Evolutionary conservation across 53 echinoderm and acorn worm genomes (phyloP).

Genomic region (Apostichopus leukothele): DNA sequence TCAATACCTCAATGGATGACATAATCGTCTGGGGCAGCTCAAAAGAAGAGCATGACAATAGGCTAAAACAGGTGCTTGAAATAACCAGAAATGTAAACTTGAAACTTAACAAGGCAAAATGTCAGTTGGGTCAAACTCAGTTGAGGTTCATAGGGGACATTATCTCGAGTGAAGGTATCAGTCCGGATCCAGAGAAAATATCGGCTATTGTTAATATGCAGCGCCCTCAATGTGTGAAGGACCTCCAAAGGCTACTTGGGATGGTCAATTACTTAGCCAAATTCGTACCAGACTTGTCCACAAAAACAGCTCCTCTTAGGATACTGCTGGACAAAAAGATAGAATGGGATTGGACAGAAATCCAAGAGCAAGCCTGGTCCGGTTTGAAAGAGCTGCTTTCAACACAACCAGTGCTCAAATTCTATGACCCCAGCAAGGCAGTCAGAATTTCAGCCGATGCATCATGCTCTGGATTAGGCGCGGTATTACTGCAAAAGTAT

Average conservation of each 20-base stretch:
- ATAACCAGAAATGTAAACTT: too few species aligned
- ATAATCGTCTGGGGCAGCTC: constrained; percentile 23
- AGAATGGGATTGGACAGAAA: constrained; percentile 47
- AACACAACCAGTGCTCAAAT: background rate
- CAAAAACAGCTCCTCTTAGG: constrained; percentile 45
- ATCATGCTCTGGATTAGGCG: constrained; percentile 48
- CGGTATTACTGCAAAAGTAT: constrained; percentile 59
- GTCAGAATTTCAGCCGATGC: constrained; percentile 21
- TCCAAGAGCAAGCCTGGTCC: constrained; percentile 26
- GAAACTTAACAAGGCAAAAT: too few species aligned
- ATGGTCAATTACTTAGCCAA: constrained; percentile 63
- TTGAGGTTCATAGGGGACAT: too few species aligned
- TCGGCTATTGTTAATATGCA: constrained; percentile 62
- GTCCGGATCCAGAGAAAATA: constrained; percentile 60
- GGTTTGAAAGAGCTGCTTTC: background rate
- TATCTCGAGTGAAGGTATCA: constrained; percentile 42
- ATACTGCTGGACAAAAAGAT: constrained; percentile 41
- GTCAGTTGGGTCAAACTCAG: too few species aligned
- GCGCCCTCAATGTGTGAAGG: constrained; percentile 48
- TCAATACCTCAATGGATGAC: constrained; percentile 28
- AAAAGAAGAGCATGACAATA: constrained; percentile 1
- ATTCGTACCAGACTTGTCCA: constrained; percentile 57
- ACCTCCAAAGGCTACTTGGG: constrained; percentile 57
- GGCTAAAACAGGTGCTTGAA: too few species aligned
- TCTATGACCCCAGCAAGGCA: background rate